Percentiles rank a stretch among this genome's conserved stretches.
phyloP scores from a whole-genome alignment of 2,113 vertebrate species.

The Odontesthes bonariensis region DNA sequence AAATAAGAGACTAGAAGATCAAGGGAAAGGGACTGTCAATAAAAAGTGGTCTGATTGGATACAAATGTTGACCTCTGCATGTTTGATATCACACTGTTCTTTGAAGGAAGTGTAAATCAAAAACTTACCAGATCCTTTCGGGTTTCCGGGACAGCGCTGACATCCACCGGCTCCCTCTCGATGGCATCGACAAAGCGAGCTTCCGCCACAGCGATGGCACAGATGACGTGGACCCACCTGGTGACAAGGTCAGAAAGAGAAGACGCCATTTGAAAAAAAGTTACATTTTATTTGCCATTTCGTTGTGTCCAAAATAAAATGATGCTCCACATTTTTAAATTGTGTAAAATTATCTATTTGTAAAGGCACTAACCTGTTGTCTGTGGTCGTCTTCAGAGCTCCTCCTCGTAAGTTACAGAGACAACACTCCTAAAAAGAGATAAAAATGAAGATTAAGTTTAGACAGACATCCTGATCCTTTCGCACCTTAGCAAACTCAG shows the following conservation, averaged over 20 bases:
- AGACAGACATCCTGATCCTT: not conserved
- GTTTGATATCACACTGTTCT: not conserved
- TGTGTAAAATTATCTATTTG: no score
- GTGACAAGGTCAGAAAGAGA: not conserved
- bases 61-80: not conserved
- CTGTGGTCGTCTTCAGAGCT: constrained; percentile 92
- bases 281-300: no score
- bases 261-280: not conserved
- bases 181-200: constrained; percentile 90
- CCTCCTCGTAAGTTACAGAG: constrained; percentile 95
- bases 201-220: constrained; percentile 93
- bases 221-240: constrained; percentile 97
- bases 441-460: not conserved
- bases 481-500: no score
- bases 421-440: constrained; percentile 89
- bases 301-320: no score
- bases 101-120: not conserved
- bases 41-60: not conserved
- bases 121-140: constrained; percentile 91
- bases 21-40: not conserved
- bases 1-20: not conserved
- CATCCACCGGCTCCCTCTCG: constrained; percentile 92
- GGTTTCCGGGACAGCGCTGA: constrained; percentile 90
- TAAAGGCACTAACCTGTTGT: constrained; percentile 84
- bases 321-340: no score